Evolutionary conservation across 2,888 invertebrate species (phyloP).

Genomic region (Rhorus exstirpatorius): DNA sequence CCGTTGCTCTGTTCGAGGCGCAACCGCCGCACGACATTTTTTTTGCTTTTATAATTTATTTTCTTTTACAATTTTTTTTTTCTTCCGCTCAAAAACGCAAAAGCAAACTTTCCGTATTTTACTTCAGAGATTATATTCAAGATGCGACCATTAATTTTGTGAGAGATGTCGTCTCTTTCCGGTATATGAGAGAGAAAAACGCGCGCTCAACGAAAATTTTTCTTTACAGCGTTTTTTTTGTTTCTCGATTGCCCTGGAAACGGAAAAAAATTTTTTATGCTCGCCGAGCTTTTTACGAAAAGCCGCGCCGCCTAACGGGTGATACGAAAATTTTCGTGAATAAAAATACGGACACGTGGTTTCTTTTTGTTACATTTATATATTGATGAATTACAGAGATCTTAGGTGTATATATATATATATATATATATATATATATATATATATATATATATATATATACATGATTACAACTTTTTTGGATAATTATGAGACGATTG

Average conservation of each 20-base stretch:
- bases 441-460: too few species aligned
- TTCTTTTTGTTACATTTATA: slow-evolving; percentile 2
- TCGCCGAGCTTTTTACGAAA: neutral
- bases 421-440: too few species aligned
- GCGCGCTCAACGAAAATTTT: neutral
- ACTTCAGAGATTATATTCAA: too few species aligned
- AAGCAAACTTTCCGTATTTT: neutral
- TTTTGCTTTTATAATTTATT: slow-evolving; percentile 28
- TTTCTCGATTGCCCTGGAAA: slow-evolving; percentile 41
- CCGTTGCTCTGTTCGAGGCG: slow-evolving; percentile 61
- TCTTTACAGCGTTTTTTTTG: slow-evolving; percentile 10
- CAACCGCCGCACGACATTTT: slow-evolving; percentile 72
- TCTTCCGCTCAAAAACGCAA: too few species aligned
- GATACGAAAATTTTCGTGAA: neutral
- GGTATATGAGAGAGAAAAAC: slow-evolving; percentile 1
- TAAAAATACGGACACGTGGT: neutral
- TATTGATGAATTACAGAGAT: slow-evolving; percentile 17
- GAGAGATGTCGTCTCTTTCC: slow-evolving; percentile 7
- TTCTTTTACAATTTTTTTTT: slow-evolving; percentile 27
- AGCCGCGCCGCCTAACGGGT: too few species aligned
- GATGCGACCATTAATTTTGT: slow-evolving; percentile 54
- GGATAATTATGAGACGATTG: neutral
- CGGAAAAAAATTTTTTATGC: slow-evolving; percentile 2
- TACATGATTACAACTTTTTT: slow-evolving; percentile 16
- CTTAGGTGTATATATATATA: too few species aligned